These are phyloP conservation scores for Choreutis nemorana DNA, from an alignment of 2,888 invertebrate genomes.

Conservation along the genomic window DNA sequence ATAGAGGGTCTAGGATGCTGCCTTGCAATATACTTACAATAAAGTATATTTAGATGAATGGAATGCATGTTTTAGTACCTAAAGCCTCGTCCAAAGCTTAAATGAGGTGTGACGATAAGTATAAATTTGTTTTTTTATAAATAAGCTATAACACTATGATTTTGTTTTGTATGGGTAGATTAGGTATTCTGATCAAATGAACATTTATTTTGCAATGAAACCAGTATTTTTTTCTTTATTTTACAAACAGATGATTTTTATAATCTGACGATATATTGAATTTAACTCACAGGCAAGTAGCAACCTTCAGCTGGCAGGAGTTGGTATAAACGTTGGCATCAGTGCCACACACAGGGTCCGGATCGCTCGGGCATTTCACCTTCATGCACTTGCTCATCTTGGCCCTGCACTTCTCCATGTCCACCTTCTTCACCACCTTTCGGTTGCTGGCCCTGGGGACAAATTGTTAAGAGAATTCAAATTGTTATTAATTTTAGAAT, in stretches of 20 bases:
- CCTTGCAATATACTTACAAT: no score
- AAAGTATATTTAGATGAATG: no score
- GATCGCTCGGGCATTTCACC: constrained; percentile 72
- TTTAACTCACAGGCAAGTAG: constrained; percentile 82
- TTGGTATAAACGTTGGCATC: constrained; percentile 87
- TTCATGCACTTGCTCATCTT: constrained; percentile 81
- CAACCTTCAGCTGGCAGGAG: constrained; percentile 82
- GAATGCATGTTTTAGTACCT: no score
- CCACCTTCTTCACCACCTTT: constrained; percentile 71
- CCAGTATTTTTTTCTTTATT: background rate
- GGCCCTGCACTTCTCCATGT: constrained; percentile 81
- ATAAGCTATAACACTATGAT: no score
- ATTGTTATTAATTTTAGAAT: background rate
- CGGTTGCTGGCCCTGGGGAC: constrained; percentile 50
- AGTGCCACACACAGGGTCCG: constrained; percentile 88
- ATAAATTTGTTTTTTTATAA: no score
- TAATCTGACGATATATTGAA: background rate
- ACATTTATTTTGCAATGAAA: no score
- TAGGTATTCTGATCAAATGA: no score
- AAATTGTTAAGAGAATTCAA: background rate
- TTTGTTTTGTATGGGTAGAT: no score
- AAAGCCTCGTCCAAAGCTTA: no score
- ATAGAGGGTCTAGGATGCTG: no score
- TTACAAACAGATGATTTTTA: background rate
- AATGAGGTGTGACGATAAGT: no score